Percentiles rank a stretch among this genome's conserved stretches.
phyloP scores from a whole-genome alignment of 2,797 vertebrate species.

The Lutjanus argentimaculatus region DNA sequence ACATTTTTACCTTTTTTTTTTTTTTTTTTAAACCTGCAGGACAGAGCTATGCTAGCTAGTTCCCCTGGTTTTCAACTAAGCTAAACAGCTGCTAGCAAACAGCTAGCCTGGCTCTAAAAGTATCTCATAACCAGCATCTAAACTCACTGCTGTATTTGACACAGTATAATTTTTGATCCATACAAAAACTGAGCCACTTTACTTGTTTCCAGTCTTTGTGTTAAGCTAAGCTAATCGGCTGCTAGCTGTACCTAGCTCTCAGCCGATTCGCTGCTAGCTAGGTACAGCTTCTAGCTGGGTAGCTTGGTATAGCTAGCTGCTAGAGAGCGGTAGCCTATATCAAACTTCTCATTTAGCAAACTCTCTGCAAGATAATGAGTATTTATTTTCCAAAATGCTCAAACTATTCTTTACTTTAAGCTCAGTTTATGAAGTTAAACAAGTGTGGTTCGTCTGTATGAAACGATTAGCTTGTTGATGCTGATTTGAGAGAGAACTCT shows the following conservation, averaged over 20 bases:
- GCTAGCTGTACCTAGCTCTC: neutral
- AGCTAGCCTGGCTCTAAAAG: slow-evolving; percentile 10
- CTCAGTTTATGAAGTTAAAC: neutral
- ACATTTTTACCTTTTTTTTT: neutral
- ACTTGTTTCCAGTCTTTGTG: slow-evolving; percentile 6
- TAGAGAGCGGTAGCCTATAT: neutral
- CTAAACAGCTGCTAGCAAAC: neutral
- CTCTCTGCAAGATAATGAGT: neutral
- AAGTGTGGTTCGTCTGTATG: neutral
- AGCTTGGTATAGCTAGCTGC: too few species aligned
- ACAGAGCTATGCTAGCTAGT: neutral
- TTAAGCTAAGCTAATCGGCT: neutral
- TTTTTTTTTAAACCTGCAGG: neutral
- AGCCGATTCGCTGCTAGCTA: too few species aligned
- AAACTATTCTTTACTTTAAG: neutral
- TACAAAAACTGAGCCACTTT: slow-evolving; percentile 20
- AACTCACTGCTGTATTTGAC: neutral
- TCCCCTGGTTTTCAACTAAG: neutral
- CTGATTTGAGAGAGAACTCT: slow-evolving; percentile 26
- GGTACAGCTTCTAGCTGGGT: too few species aligned
- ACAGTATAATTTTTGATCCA: neutral
- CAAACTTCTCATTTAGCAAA: neutral
- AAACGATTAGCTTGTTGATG: neutral
- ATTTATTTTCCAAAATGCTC: slow-evolving; percentile 1
- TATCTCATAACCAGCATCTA: slow-evolving; percentile 21